These are phyloP conservation scores for Chelidonichthys spinosus DNA, from an alignment of 2,797 vertebrate genomes.

Conservation along the genomic window DNA sequence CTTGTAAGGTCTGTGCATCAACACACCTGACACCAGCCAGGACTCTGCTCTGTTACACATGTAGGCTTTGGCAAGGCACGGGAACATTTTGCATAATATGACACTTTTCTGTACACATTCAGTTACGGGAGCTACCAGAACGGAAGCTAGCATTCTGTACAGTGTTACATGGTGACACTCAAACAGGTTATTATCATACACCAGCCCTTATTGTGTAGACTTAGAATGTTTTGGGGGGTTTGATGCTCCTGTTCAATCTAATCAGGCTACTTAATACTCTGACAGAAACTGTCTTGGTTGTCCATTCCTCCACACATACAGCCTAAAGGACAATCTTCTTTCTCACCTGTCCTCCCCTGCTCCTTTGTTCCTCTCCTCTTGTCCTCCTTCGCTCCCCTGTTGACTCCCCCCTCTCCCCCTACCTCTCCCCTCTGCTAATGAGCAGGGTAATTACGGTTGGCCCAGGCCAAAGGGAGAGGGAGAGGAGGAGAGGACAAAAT, in stretches of 20 bases:
- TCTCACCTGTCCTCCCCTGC: slow-evolving; percentile 64
- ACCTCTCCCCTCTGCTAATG: slow-evolving; percentile 79
- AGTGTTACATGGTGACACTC: neutral
- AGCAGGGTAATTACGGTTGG: slow-evolving; percentile 83
- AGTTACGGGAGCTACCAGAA: neutral
- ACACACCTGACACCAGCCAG: slow-evolving; percentile 67
- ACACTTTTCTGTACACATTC: slow-evolving; percentile 9
- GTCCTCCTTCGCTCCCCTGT: slow-evolving; percentile 65
- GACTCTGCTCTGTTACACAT: slow-evolving; percentile 51
- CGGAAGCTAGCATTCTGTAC: neutral
- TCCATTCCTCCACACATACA: slow-evolving; percentile 16
- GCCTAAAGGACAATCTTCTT: slow-evolving; percentile 16
- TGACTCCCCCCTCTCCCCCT: slow-evolving; percentile 53
- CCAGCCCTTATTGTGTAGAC: neutral
- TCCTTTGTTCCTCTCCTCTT: slow-evolving; percentile 62
- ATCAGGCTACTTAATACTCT: slow-evolving; percentile 23
- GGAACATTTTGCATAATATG: slow-evolving; percentile 38
- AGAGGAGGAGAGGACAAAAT: slow-evolving; percentile 68
- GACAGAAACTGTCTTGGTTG: neutral
- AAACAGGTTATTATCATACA: neutral
- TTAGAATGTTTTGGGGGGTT: neutral
- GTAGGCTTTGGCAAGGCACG: slow-evolving; percentile 46
- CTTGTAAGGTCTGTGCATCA: slow-evolving; percentile 74
- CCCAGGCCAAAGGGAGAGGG: slow-evolving; percentile 69
- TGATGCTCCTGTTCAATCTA: neutral